Conservation (phyloP, 2,113 vertebrate species). For the Sceloporus tristichus region DNA sequence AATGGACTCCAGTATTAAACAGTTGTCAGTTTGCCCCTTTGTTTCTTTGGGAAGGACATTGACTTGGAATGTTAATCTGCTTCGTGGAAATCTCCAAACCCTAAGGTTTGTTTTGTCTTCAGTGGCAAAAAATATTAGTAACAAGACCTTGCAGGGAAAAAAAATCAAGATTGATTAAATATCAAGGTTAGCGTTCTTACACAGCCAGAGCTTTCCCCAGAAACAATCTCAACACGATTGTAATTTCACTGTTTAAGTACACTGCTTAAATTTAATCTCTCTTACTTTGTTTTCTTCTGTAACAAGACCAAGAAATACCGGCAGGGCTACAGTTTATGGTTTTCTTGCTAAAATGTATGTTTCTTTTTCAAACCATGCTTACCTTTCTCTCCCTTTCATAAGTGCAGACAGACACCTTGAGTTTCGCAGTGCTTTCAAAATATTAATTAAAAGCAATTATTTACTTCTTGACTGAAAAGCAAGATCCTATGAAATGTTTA, state of each 20-base stretch:
- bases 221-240: slow-evolving; percentile 25
- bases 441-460: slow-evolving; percentile 57
- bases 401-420: slow-evolving; percentile 36
- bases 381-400: slow-evolving; percentile 21
- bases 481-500: not conserved
- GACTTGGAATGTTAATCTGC: not conserved
- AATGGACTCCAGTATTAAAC: not conserved
- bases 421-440: slow-evolving; percentile 39
- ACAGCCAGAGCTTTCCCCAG: not conserved
- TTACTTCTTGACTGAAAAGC: slow-evolving; percentile 22
- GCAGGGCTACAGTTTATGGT: slow-evolving; percentile 22
- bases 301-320: slow-evolving; percentile 28
- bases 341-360: not conserved
- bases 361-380: slow-evolving; percentile 25
- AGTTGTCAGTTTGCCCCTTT: slow-evolving; percentile 19
- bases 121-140: not conserved
- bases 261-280: slow-evolving; percentile 2
- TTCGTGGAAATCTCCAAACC: not conserved
- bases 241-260: slow-evolving; percentile 20
- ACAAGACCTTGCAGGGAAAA: not conserved
- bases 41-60: not conserved
- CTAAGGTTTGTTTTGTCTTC: slow-evolving; percentile 36
- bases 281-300: slow-evolving; percentile 24
- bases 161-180: not conserved
- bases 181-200: not conserved